Evolutionary conservation across 2,888 invertebrate species (phyloP).

Genomic region (Eupithecia tripunctaria): DNA sequence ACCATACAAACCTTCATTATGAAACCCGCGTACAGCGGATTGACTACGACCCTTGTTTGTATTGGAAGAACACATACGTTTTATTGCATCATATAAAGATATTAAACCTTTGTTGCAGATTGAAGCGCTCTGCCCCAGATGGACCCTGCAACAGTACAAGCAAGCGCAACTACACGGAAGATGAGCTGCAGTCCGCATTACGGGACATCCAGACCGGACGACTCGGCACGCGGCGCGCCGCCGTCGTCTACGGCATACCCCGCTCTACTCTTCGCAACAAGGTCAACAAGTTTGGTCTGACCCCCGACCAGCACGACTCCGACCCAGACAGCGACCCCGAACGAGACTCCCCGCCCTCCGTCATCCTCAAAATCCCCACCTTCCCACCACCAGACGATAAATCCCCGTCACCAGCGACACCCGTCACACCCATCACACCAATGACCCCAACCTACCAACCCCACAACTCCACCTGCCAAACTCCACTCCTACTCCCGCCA

Average conservation of each 20-base stretch:
- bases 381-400: constrained; percentile 87
- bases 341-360: constrained; percentile 86
- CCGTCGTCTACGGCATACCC: constrained; percentile 98
- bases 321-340: constrained; percentile 79
- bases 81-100: not conserved
- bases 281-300: constrained; percentile 90
- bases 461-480: constrained; percentile 71
- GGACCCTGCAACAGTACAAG: constrained; percentile 81
- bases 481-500: constrained; percentile 69
- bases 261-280: constrained; percentile 98
- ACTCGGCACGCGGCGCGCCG: constrained; percentile 95
- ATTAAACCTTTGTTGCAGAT: constrained; percentile 64
- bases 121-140: constrained; percentile 69
- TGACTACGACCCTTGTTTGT: not conserved
- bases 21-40: not conserved
- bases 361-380: constrained; percentile 97
- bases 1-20: not conserved
- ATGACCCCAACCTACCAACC: constrained; percentile 71
- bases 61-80: not conserved
- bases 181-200: constrained; percentile 96
- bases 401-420: constrained; percentile 74
- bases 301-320: constrained; percentile 88
- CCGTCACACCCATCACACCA: constrained; percentile 79
- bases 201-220: constrained; percentile 97
- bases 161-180: constrained; percentile 96